Evolutionary conservation across 2,888 invertebrate genomes (phyloP).

Genomic region (Tenthredo notha): DNA sequence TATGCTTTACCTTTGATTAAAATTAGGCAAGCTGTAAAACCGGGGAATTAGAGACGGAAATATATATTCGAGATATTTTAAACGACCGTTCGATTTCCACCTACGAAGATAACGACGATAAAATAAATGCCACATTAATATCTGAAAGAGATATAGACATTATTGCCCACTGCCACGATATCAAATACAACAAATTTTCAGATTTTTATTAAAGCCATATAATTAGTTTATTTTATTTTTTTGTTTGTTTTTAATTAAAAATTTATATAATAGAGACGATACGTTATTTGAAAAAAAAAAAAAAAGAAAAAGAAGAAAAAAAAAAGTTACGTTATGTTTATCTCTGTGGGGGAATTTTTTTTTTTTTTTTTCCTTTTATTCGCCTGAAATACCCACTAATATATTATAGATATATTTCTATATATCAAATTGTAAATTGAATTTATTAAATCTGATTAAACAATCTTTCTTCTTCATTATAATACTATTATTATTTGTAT

Average conservation of each 20-base stretch:
- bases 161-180: not conserved
- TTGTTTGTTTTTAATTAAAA: slow-evolving; percentile 1
- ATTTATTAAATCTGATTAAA: not conserved
- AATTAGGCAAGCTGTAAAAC: slow-evolving; percentile 28
- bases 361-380: no score
- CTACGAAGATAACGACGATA: not conserved
- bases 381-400: not conserved
- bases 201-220: slow-evolving; percentile 8
- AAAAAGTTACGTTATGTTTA: not conserved
- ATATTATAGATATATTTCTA: not conserved
- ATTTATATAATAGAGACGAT: not conserved
- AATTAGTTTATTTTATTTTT: not conserved
- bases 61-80: not conserved
- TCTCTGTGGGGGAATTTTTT: not conserved
- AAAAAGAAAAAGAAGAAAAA: no score
- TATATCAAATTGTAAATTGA: slow-evolving; percentile 36
- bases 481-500: not conserved
- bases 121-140: not conserved
- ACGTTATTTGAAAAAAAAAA: not conserved
- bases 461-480: not conserved
- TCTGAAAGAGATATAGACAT: slow-evolving; percentile 38
- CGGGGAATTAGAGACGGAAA: not conserved
- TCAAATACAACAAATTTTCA: slow-evolving; percentile 4
- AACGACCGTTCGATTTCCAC: not conserved
- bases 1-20: not conserved